phyloP scores from a whole-genome alignment of 2,888 invertebrate species.

The Osmoderma eremita region DNA sequence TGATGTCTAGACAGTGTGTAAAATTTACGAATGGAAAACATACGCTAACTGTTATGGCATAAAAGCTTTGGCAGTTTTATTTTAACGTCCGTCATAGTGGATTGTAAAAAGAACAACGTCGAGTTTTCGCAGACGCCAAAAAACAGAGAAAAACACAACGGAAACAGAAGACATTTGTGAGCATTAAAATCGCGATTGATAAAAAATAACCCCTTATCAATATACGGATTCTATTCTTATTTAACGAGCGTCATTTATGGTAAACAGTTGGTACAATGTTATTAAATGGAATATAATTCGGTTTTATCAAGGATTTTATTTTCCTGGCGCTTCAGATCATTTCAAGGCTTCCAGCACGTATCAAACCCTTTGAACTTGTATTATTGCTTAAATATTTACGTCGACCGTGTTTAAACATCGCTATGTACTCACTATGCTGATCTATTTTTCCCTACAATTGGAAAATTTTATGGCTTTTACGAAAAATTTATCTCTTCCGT shows the following conservation, averaged over 20 bases:
- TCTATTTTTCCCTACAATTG: constrained; percentile 29
- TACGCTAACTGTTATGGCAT: constrained; percentile 35
- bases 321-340: constrained; percentile 9
- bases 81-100: constrained; percentile 11
- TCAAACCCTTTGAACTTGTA: constrained; percentile 18
- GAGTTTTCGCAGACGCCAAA: constrained; percentile 3
- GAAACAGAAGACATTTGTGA: too few species aligned
- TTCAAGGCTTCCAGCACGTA: constrained; percentile 22
- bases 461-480: constrained; percentile 31
- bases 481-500: constrained; percentile 36
- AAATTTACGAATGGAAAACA: constrained; percentile 38
- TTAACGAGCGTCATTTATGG: not conserved
- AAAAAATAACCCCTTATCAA: too few species aligned
- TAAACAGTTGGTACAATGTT: constrained; percentile 11
- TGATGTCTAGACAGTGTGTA: constrained; percentile 37
- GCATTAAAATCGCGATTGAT: too few species aligned
- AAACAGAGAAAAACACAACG: not conserved
- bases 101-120: constrained; percentile 2
- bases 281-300: constrained; percentile 10
- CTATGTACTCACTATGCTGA: constrained; percentile 17
- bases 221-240: constrained; percentile 6
- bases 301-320: constrained; percentile 25
- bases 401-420: constrained; percentile 21
- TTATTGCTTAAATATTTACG: constrained; percentile 37
- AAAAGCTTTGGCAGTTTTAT: constrained; percentile 26